Conservation (phyloP, 2,797 vertebrate genomes). For the Pipistrellus pygmaeus region DNA sequence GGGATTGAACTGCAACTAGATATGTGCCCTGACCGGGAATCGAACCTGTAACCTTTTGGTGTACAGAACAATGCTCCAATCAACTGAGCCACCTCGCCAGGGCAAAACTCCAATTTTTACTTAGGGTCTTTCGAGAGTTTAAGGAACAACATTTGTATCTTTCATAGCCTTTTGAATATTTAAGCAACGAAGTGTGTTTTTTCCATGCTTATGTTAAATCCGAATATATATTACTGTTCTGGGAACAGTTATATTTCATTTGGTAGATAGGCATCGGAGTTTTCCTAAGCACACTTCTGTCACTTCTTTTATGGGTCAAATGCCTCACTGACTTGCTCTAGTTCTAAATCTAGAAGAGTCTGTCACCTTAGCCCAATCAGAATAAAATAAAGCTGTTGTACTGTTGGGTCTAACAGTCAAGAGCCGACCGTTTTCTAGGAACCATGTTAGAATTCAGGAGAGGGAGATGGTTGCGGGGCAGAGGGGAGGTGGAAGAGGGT, state of each 20-base stretch:
- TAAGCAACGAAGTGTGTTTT: background rate
- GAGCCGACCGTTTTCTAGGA: background rate
- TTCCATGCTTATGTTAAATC: background rate
- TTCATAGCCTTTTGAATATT: constrained; percentile 5
- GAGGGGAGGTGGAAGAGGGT: no score
- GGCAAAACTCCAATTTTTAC: background rate
- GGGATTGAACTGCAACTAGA: no score
- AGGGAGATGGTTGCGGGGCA: background rate
- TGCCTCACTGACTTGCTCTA: background rate
- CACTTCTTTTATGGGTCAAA: background rate
- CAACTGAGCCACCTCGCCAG: background rate
- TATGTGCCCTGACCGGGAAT: background rate
- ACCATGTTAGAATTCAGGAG: background rate
- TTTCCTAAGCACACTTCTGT: background rate
- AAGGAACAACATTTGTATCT: constrained; percentile 37
- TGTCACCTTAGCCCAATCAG: background rate
- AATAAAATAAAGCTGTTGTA: background rate
- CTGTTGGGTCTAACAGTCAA: background rate
- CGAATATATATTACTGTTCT: background rate
- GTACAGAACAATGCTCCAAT: no score
- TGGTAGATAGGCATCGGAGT: background rate
- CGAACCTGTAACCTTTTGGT: background rate
- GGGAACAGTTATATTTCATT: background rate
- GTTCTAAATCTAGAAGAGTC: background rate
- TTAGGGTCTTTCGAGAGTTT: background rate